phyloP scores from a whole-genome alignment of 1,140 invertebrate species.

The Apis dorsata region DNA sequence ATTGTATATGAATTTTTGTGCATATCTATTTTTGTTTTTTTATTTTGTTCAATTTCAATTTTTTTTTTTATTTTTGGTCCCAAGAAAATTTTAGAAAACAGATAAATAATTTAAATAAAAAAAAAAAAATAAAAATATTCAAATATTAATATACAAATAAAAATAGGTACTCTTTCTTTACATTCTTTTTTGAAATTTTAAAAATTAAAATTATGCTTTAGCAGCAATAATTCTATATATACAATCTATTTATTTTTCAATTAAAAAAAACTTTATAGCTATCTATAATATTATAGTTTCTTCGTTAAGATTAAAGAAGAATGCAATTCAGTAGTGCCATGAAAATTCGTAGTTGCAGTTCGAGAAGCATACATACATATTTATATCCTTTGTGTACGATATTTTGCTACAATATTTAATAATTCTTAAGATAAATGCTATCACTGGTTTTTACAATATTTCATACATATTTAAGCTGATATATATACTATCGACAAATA shows the following conservation, averaged over 20 bases:
- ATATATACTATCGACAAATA: not conserved
- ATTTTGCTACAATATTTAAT: not conserved
- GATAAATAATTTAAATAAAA: slow-evolving; percentile 21
- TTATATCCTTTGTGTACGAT: slow-evolving; percentile 10
- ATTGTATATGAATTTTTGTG: slow-evolving; percentile 3
- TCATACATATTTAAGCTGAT: not conserved
- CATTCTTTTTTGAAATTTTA: not conserved
- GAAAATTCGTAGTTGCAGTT: not conserved
- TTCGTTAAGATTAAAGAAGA: not conserved
- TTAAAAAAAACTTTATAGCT: not conserved
- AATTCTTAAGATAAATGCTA: slow-evolving; percentile 6
- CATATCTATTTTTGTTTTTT: not conserved
- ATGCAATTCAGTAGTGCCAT: slow-evolving; percentile 20
- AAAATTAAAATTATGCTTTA: slow-evolving; percentile 14
- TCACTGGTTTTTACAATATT: not conserved
- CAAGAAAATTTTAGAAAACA: slow-evolving; percentile 11
- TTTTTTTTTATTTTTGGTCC: slow-evolving; percentile 26
- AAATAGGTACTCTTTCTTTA: not conserved
- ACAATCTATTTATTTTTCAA: slow-evolving; percentile 1
- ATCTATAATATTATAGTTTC: not conserved
- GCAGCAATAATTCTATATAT: slow-evolving; percentile 14
- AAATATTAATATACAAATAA: not conserved
- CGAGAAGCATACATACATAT: not conserved
- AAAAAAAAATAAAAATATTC: not conserved
- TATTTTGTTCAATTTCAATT: not conserved